These are phyloP conservation scores for Dasypolia templi DNA, from an alignment of 2,888 invertebrate species.

Conservation along the genomic window DNA sequence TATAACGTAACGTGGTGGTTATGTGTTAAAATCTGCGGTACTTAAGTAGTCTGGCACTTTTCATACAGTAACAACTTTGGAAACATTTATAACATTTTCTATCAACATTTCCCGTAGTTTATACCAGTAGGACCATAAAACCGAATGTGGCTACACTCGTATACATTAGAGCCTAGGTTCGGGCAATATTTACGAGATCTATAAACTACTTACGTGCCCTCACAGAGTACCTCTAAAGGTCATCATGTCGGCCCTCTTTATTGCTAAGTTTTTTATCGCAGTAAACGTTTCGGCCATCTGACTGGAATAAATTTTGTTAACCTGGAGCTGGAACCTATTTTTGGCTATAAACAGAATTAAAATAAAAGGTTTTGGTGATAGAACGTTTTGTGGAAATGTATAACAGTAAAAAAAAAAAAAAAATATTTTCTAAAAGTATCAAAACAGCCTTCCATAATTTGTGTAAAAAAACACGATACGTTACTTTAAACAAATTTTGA, in stretches of 20 bases:
- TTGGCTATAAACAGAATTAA: slow-evolving; percentile 2
- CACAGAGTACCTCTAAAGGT: slow-evolving; percentile 52
- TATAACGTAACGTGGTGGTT: background rate
- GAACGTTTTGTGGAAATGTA: background rate
- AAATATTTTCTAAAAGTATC: no score
- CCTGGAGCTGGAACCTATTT: slow-evolving; percentile 13
- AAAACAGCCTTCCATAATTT: background rate
- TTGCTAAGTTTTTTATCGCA: slow-evolving; percentile 43
- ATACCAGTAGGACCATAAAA: slow-evolving; percentile 39
- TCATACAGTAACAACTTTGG: background rate
- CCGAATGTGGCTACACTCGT: slow-evolving; percentile 44
- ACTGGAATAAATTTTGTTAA: slow-evolving; percentile 35
- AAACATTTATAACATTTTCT: slow-evolving; percentile 3
- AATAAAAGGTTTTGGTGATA: slow-evolving; percentile 4
- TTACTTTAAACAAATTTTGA: slow-evolving; percentile 8
- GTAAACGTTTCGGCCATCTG: slow-evolving; percentile 42
- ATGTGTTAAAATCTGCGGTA: background rate
- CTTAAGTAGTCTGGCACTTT: no score
- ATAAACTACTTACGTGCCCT: slow-evolving; percentile 59
- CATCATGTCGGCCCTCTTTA: slow-evolving; percentile 57
- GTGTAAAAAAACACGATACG: no score
- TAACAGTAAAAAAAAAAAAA: no score
- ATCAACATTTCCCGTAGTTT: slow-evolving; percentile 12
- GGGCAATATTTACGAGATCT: slow-evolving; percentile 62
- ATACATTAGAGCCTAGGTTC: slow-evolving; percentile 51